Conservation (phyloP, 2,888 invertebrate species). For the Junonia oenone region DNA sequence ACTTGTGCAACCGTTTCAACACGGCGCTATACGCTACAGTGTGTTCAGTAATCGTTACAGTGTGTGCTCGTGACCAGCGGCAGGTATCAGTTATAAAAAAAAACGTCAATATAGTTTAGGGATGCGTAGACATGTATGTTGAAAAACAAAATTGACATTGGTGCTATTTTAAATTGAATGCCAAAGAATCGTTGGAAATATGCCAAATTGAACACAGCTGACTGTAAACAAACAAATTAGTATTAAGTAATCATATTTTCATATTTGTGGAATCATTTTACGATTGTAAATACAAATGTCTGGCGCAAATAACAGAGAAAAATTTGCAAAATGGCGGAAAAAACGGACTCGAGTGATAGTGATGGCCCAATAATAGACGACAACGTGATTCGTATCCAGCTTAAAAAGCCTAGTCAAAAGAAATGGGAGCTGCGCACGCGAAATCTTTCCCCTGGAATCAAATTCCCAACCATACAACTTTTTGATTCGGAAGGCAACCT, state of each 20-base stretch:
- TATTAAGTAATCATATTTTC: slow-evolving; percentile 42
- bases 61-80: slow-evolving; percentile 48
- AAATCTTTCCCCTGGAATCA: slow-evolving; percentile 80
- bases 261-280: slow-evolving; percentile 36
- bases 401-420: slow-evolving; percentile 80
- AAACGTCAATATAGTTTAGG: slow-evolving; percentile 12
- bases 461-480: slow-evolving; percentile 81
- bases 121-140: slow-evolving; percentile 39
- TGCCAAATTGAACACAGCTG: slow-evolving; percentile 72
- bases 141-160: slow-evolving; percentile 77
- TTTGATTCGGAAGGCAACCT: slow-evolving; percentile 82
- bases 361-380: slow-evolving; percentile 70
- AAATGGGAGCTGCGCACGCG: slow-evolving; percentile 83
- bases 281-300: slow-evolving; percentile 33
- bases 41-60: slow-evolving; percentile 60
- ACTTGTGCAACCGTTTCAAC: slow-evolving; percentile 42
- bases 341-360: slow-evolving; percentile 59
- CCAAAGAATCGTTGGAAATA: slow-evolving; percentile 57
- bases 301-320: slow-evolving; percentile 34
- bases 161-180: slow-evolving; percentile 68
- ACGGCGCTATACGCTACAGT: slow-evolving; percentile 29
- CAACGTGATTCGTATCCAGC: slow-evolving; percentile 81
- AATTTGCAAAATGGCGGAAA: slow-evolving; percentile 53
- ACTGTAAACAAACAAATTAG: slow-evolving; percentile 75
- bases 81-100: slow-evolving; percentile 27